Conservation (phyloP, 1,140 invertebrate species). For the Anastatus disparis region DNA sequence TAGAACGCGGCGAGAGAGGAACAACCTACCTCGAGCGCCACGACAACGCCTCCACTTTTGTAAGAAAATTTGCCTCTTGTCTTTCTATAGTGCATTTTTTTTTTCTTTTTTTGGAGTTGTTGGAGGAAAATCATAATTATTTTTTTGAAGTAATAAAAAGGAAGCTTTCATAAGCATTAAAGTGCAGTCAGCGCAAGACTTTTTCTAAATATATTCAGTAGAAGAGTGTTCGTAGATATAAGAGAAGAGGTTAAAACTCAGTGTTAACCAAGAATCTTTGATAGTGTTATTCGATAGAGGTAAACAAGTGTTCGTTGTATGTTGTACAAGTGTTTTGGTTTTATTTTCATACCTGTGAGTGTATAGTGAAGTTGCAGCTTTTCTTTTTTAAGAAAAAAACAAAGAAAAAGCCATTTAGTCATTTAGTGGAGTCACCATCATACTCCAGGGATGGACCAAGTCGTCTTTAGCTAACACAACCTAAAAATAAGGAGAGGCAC, state of each 20-base stretch:
- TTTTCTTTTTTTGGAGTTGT: too few relatives aligned
- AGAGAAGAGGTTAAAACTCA: conserved; percentile 20
- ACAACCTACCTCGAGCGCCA: conserved; percentile 15
- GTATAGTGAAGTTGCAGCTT: conserved; percentile 19
- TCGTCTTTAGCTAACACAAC: conserved; percentile 44
- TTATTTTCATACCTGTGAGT: conserved; percentile 15
- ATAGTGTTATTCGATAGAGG: conserved; percentile 15
- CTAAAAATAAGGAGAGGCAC: conserved; percentile 40
- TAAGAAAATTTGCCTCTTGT: too few relatives aligned
- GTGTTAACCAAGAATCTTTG: conserved; percentile 18
- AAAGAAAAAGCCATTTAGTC: background rate
- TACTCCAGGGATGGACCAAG: conserved; percentile 29
- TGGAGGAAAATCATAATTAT: too few relatives aligned
- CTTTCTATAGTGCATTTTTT: too few relatives aligned
- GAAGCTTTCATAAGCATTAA: background rate
- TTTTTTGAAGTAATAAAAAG: too few relatives aligned
- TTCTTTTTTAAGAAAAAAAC: too few relatives aligned
- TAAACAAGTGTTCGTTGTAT: conserved; percentile 30
- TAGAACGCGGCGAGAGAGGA: background rate
- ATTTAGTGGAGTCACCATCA: conserved; percentile 10
- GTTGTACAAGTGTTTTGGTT: conserved; percentile 35
- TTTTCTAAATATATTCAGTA: background rate
- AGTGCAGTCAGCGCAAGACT: background rate
- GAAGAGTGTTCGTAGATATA: background rate
- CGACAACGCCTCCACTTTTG: conserved; percentile 38